phyloP scores from a whole-genome alignment of 2,113 vertebrate genomes.

The Lophura nycthemera region DNA sequence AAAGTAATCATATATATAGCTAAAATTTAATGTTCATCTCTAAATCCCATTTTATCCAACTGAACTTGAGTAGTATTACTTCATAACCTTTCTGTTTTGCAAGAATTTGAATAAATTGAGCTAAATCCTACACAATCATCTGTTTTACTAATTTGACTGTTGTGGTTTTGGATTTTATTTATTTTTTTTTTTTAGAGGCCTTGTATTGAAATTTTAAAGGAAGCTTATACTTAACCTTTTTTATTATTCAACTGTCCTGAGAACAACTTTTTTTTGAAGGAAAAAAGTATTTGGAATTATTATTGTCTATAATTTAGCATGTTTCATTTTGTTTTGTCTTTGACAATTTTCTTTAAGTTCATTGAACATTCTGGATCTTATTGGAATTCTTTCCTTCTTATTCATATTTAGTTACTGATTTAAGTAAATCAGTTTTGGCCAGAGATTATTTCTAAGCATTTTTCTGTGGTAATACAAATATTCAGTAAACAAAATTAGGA shows the following conservation, averaged over 20 bases:
- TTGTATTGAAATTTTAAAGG: background rate
- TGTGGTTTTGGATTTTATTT: background rate
- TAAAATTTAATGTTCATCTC: background rate
- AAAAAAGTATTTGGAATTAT: background rate
- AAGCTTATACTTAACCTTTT: background rate
- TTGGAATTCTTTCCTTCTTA: background rate
- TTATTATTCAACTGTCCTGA: background rate
- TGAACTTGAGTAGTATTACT: background rate
- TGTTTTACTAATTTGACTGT: background rate
- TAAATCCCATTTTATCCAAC: background rate
- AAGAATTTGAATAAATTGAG: background rate
- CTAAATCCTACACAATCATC: background rate
- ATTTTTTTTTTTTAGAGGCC: background rate
- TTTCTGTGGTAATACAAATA: slow-evolving; percentile 13
- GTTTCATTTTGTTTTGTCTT: background rate
- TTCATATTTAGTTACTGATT: background rate
- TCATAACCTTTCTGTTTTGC: background rate
- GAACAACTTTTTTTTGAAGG: background rate
- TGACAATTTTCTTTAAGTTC: background rate
- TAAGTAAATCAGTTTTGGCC: background rate
- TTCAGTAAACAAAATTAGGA: background rate
- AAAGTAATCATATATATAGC: background rate
- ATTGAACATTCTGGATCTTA: background rate
- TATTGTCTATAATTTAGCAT: background rate
- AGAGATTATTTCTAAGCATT: background rate